Percentiles rank a stretch among this genome's conserved stretches.
Evolutionary conservation across 2,888 invertebrate genomes (phyloP).

Genomic region (Mechanitis messenoides): DNA sequence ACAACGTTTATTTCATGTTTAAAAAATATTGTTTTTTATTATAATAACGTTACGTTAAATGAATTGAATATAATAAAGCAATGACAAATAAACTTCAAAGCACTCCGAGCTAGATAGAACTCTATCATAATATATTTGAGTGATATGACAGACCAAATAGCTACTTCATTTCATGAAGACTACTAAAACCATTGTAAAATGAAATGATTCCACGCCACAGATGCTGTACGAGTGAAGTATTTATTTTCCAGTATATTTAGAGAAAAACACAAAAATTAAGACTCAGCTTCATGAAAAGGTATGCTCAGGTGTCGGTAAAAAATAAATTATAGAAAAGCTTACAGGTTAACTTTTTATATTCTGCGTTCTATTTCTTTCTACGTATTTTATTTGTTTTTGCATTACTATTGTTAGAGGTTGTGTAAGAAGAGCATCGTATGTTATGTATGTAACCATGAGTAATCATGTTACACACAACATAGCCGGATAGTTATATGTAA

Average conservation of each 20-base stretch:
- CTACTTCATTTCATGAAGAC: slow-evolving; percentile 22
- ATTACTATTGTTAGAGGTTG: too few relatives aligned
- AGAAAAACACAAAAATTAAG: too few relatives aligned
- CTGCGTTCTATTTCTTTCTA: too few relatives aligned
- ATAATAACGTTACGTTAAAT: too few relatives aligned
- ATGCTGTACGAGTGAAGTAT: slow-evolving; percentile 22
- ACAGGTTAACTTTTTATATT: too few relatives aligned
- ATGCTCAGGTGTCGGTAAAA: neutral
- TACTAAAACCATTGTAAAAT: slow-evolving; percentile 26
- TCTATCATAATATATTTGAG: slow-evolving; percentile 25
- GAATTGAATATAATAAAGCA: neutral
- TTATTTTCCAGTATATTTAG: neutral
- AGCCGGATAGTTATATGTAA: too few relatives aligned
- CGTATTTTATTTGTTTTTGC: too few relatives aligned
- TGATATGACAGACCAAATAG: slow-evolving; percentile 21
- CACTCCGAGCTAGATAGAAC: slow-evolving; percentile 9
- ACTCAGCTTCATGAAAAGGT: neutral
- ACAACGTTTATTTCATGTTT: too few relatives aligned
- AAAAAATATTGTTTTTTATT: too few relatives aligned
- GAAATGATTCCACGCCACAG: slow-evolving; percentile 29
- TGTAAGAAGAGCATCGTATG: too few relatives aligned
- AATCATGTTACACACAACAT: too few relatives aligned
- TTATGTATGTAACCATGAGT: too few relatives aligned
- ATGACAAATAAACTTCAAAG: neutral
- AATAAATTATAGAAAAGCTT: neutral